Evolutionary conservation across 2,113 vertebrate genomes (phyloP).

Genomic region (Thinocorus orbignyianus): DNA sequence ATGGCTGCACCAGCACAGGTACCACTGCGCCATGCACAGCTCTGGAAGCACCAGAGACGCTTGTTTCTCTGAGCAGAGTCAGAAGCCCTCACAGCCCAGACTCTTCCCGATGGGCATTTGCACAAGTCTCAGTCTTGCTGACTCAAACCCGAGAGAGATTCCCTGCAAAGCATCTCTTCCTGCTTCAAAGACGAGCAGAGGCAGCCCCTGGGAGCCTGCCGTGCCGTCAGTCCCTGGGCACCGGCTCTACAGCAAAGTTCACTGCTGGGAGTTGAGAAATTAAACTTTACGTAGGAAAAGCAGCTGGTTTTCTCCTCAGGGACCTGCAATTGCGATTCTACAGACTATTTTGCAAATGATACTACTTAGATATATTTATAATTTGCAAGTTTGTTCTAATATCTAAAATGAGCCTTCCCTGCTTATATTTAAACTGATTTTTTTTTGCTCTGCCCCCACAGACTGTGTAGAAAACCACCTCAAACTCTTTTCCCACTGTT

Average conservation of each 20-base stretch:
- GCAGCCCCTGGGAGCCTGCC: not conserved
- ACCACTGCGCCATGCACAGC: fast-evolving
- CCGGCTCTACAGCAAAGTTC: not conserved
- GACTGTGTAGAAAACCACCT: not conserved
- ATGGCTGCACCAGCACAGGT: not conserved
- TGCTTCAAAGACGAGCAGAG: not conserved
- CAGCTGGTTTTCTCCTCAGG: not conserved
- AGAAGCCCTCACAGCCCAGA: not conserved
- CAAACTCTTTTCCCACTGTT: not conserved
- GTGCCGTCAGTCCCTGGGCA: not conserved
- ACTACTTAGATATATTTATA: not conserved
- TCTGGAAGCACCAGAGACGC: not conserved
- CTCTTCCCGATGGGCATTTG: fast-evolving
- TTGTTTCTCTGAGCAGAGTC: not conserved
- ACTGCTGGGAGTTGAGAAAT: not conserved
- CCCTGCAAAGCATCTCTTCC: not conserved
- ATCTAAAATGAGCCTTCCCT: not conserved
- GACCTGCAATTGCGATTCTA: not conserved
- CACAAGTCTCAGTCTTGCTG: not conserved
- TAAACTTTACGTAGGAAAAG: not conserved
- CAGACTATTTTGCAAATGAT: not conserved
- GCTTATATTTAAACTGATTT: not conserved
- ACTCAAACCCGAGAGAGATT: not conserved
- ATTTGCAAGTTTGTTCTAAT: not conserved
- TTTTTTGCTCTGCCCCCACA: not conserved